phyloP scores from a whole-genome alignment of 2,888 invertebrate genomes.

The Teleogryllus oceanicus region DNA sequence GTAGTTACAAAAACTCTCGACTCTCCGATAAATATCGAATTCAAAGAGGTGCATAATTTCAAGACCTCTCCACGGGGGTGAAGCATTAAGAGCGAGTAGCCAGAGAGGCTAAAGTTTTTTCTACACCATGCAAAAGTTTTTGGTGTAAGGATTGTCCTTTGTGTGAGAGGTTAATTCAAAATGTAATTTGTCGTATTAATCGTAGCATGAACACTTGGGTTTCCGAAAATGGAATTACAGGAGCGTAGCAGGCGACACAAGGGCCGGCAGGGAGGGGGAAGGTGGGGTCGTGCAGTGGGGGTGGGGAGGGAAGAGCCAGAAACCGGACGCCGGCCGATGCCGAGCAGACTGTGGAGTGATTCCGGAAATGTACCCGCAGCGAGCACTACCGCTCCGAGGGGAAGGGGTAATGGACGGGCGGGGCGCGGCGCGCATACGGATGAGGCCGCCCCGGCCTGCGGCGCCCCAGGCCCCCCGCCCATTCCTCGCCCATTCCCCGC shows the following conservation, averaged over 20 bases:
- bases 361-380: constrained; percentile 1
- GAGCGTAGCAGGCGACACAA: too few species aligned
- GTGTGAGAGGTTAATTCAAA: too few species aligned
- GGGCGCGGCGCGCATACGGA: neutral
- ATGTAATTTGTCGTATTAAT: too few species aligned
- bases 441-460: neutral
- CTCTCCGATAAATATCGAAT: neutral
- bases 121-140: too few species aligned
- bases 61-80: too few species aligned
- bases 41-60: too few species aligned
- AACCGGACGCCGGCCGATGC: neutral
- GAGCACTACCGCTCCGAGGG: neutral
- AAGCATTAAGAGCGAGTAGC: too few species aligned
- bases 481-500: neutral
- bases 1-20: neutral
- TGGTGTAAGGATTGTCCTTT: too few species aligned
- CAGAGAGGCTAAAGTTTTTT: too few species aligned
- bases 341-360: neutral
- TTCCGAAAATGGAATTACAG: too few species aligned
- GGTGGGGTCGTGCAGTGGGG: neutral
- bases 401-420: neutral
- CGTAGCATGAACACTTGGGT: too few species aligned
- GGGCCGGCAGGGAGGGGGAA: neutral
- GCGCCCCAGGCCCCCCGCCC: neutral
- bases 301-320: neutral